Percentiles rank a stretch among this genome's conserved stretches.
These are phyloP conservation scores for Hylaea fasciaria DNA, from an alignment of 2,888 invertebrate species.

Conservation along the genomic window DNA sequence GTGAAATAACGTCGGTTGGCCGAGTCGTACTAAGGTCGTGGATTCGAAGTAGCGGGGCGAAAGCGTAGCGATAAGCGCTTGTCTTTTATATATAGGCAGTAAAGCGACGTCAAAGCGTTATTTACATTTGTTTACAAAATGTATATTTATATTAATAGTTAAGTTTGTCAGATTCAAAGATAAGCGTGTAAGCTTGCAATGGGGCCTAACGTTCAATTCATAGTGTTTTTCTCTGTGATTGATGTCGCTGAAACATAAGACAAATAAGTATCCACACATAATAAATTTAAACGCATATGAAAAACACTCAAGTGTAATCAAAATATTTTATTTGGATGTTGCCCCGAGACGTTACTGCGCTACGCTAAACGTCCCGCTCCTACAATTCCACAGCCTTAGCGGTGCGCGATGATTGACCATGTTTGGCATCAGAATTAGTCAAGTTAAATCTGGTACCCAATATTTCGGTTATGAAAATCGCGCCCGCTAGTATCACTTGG, in stretches of 20 bases:
- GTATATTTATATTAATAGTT: not conserved
- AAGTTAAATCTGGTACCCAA: not conserved
- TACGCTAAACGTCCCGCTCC: not conserved
- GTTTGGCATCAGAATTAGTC: not conserved
- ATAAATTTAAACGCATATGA: too few species aligned
- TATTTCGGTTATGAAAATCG: not conserved
- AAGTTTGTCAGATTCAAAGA: too few species aligned
- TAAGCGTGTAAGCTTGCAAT: too few species aligned
- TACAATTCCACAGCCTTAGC: not conserved
- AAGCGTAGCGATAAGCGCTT: not conserved
- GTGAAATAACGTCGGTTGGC: conserved; percentile 1
- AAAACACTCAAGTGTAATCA: too few species aligned
- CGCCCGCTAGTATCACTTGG: not conserved
- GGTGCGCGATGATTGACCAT: not conserved
- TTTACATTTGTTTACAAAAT: not conserved
- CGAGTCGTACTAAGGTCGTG: conserved; percentile 1
- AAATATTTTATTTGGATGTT: too few species aligned
- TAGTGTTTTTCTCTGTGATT: too few species aligned
- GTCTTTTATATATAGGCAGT: not conserved
- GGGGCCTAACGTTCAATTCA: too few species aligned
- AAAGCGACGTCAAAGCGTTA: not conserved
- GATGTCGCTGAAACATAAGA: too few species aligned
- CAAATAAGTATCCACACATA: too few species aligned
- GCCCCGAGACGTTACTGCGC: too few species aligned
- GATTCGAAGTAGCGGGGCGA: not conserved